Evolutionary conservation across 2,888 invertebrate species (phyloP).

Genomic region (Mesopsocus fuscifrons): DNA sequence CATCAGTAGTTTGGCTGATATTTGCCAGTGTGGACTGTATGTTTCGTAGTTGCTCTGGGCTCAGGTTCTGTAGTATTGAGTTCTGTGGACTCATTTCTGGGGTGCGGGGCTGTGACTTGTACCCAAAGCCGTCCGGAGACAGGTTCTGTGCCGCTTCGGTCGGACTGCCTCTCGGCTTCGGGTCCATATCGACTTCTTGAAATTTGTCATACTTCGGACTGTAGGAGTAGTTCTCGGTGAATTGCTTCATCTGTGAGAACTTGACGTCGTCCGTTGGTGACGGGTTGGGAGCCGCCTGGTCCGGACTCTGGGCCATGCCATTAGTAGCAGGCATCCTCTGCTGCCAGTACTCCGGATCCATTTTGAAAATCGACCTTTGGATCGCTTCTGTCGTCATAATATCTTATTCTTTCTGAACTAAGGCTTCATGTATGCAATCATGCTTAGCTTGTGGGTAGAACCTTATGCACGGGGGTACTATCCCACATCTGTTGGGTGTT

Average conservation of each 20-base stretch:
- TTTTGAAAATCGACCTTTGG: slow-evolving; percentile 23
- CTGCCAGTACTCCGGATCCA: slow-evolving; percentile 26
- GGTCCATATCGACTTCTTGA: slow-evolving; percentile 3
- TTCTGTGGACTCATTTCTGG: slow-evolving; percentile 7
- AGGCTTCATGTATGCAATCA: too few species aligned
- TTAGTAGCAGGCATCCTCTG: slow-evolving; percentile 18
- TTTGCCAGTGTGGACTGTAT: slow-evolving; percentile 9
- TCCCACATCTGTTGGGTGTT: neutral
- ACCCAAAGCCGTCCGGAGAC: slow-evolving; percentile 1
- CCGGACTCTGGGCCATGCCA: slow-evolving; percentile 5
- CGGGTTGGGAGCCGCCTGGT: neutral
- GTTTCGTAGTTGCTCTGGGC: slow-evolving; percentile 5
- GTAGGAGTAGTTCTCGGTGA: slow-evolving; percentile 5
- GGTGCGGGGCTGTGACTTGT: slow-evolving; percentile 5
- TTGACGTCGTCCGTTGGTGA: slow-evolving; percentile 5
- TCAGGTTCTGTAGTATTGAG: slow-evolving; percentile 4
- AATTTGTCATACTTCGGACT: slow-evolving; percentile 6
- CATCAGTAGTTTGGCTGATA: slow-evolving; percentile 4
- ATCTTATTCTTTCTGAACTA: too few species aligned
- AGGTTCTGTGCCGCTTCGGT: slow-evolving; percentile 4
- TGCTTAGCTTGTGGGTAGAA: too few species aligned
- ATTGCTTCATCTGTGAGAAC: slow-evolving; percentile 5
- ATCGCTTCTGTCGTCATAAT: slow-evolving; percentile 13
- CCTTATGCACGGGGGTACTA: too few species aligned
- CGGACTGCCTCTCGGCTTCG: neutral